Percentiles rank a stretch among this genome's conserved stretches.
Evolutionary conservation across 2,113 vertebrate species (phyloP).

Genomic region (Camelus bactrianus): DNA sequence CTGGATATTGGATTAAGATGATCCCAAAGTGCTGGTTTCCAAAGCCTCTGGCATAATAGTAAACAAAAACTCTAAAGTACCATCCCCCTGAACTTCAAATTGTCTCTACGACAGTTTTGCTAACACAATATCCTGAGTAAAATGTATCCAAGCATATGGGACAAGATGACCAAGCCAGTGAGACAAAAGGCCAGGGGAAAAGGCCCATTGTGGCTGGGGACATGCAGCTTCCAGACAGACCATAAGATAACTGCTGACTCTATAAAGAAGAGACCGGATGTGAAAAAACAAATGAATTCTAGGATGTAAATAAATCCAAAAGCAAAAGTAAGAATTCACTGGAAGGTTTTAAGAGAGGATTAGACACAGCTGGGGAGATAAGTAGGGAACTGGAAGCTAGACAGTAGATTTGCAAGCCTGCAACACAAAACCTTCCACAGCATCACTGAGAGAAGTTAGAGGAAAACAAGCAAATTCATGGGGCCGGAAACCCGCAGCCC

Average conservation of each 20-base stretch:
- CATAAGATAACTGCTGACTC: too few species aligned
- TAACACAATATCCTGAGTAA: neutral
- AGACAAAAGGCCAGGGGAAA: neutral
- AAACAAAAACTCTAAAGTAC: too few species aligned
- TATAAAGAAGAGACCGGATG: neutral
- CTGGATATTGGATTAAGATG: too few species aligned
- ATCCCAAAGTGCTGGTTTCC: too few species aligned
- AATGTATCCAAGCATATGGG: neutral
- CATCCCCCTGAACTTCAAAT: too few species aligned
- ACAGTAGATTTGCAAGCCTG: neutral
- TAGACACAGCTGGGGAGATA: neutral
- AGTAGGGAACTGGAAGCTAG: neutral
- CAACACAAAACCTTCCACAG: neutral
- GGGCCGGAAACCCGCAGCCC: neutral
- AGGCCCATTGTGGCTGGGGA: neutral
- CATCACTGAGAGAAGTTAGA: too few species aligned
- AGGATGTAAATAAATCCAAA: neutral
- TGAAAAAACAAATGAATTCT: neutral
- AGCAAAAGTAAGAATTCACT: neutral
- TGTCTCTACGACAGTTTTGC: neutral
- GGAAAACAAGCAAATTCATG: neutral
- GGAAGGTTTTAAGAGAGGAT: neutral
- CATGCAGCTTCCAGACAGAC: neutral
- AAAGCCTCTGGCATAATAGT: too few species aligned
- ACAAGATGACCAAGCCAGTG: neutral